Conservation (phyloP, 2,888 invertebrate species). For the Lacanobia oleracea region DNA sequence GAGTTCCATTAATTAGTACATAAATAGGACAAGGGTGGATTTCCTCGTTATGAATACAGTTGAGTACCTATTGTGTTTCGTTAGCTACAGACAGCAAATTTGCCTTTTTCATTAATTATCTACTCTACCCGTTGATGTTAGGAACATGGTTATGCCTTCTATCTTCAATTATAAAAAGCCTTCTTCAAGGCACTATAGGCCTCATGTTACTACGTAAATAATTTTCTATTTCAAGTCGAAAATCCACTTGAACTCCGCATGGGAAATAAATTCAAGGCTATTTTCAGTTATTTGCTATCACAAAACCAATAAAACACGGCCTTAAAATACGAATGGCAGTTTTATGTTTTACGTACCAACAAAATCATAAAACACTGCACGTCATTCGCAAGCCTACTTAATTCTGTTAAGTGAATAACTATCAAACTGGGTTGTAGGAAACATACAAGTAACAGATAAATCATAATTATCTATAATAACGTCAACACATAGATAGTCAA, state of each 20-base stretch:
- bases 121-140: no score
- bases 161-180: not conserved
- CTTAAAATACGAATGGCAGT: conserved; percentile 31
- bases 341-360: conserved; percentile 20
- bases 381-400: conserved; percentile 35
- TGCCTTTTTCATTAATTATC: not conserved
- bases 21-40: not conserved
- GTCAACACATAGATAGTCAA: conserved; percentile 41
- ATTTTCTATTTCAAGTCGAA: not conserved
- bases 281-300: conserved; percentile 11
- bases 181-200: not conserved
- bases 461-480: conserved; percentile 51
- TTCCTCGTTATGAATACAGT: not conserved
- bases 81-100: not conserved
- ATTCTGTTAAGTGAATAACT: conserved; percentile 22
- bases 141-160: not conserved
- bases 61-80: not conserved
- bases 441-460: conserved; percentile 35
- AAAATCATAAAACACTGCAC: conserved; percentile 32
- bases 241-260: not conserved
- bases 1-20: conserved; percentile 1
- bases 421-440: conserved; percentile 50
- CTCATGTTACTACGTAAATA: not conserved
- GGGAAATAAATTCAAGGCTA: conserved; percentile 4
- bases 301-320: conserved; percentile 32